phyloP scores from a whole-genome alignment of 2,797 vertebrate species.

The Coluber constrictor region DNA sequence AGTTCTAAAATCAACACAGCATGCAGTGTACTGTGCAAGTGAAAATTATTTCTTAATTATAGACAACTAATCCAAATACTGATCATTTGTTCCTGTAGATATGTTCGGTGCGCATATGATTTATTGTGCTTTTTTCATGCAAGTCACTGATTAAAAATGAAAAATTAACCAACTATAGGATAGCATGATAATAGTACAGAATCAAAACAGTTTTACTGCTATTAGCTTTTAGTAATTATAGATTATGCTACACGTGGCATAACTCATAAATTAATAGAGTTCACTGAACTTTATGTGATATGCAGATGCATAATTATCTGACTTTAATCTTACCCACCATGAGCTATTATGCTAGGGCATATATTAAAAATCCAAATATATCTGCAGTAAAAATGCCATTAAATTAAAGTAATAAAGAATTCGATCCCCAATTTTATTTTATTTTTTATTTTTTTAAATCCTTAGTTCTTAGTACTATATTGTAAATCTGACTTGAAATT shows the following conservation, averaged over 20 bases:
- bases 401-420: conserved; percentile 14
- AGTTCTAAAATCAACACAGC: background rate
- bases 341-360: conserved; percentile 15
- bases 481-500: background rate
- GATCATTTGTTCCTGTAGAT: background rate
- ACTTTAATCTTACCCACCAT: conserved; percentile 3
- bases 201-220: background rate
- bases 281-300: conserved; percentile 27
- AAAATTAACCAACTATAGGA: background rate
- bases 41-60: background rate
- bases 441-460: background rate
- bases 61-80: background rate
- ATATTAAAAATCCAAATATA: conserved; percentile 8
- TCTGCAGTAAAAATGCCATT: background rate
- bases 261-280: conserved; percentile 37
- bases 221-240: background rate
- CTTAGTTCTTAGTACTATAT: background rate
- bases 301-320: conserved; percentile 18
- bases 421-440: background rate
- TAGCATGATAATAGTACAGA: background rate
- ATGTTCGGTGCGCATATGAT: background rate
- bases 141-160: background rate
- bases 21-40: background rate
- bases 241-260: conserved; percentile 16
- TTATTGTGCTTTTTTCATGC: background rate